Conservation (phyloP, 2,888 invertebrate species). For the Cheilosia urbana region DNA sequence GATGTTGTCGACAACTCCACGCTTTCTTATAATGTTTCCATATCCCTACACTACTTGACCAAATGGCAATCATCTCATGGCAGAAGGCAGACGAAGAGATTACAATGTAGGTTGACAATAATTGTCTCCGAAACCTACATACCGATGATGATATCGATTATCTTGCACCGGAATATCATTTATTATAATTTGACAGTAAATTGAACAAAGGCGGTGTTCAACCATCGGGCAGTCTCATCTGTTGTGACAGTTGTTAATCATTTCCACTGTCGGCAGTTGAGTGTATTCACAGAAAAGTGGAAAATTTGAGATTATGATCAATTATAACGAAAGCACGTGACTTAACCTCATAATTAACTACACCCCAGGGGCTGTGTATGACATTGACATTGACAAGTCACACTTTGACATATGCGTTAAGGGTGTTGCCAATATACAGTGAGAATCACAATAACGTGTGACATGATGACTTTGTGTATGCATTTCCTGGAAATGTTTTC, state of each 20-base stretch:
- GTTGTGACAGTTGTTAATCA: too few relatives aligned
- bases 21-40: too few relatives aligned
- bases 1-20: too few relatives aligned
- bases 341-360: conserved; percentile 13
- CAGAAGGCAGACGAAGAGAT: too few relatives aligned
- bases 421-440: too few relatives aligned
- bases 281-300: not conserved
- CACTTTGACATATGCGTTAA: conserved; percentile 19
- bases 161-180: not conserved
- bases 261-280: too few relatives aligned
- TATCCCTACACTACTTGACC: too few relatives aligned
- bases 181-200: conserved; percentile 13
- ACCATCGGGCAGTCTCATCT: not conserved
- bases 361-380: conserved; percentile 9
- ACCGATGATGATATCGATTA: conserved; percentile 1
- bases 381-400: not conserved
- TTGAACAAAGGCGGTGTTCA: conserved; percentile 13
- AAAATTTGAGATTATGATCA: conserved; percentile 4
- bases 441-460: too few relatives aligned
- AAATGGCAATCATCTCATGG: too few relatives aligned
- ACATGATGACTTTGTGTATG: not conserved
- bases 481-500: not conserved
- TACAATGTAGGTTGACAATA: not conserved
- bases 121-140: not conserved
- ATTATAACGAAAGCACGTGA: conserved; percentile 28